Conservation (phyloP, 2,888 invertebrate species). For the Pyrgus malvae region DNA sequence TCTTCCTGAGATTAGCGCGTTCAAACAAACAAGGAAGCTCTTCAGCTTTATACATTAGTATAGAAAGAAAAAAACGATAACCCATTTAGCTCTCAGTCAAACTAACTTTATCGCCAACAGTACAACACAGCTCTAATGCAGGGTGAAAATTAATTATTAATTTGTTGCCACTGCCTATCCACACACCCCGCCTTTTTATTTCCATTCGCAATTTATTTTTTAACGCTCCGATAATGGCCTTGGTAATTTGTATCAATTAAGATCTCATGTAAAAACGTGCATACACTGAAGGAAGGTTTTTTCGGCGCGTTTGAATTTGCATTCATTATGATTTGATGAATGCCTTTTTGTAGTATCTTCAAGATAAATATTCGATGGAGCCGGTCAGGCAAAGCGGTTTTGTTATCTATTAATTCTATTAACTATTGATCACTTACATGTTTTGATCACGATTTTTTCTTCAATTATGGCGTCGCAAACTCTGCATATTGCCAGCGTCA, state of each 20-base stretch:
- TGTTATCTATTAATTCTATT: no score
- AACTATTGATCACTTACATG: no score
- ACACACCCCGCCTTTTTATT: constrained; percentile 57
- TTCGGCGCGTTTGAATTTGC: constrained; percentile 17
- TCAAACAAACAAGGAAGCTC: no score
- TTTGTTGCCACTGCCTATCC: constrained; percentile 66
- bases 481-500: no score
- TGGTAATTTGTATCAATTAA: constrained; percentile 65
- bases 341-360: neutral
- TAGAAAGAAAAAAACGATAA: no score
- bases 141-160: constrained; percentile 78
- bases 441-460: no score
- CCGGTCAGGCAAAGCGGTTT: neutral
- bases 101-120: no score
- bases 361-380: neutral
- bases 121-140: constrained; percentile 14
- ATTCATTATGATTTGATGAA: constrained; percentile 6
- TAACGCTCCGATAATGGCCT: constrained; percentile 60
- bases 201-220: constrained; percentile 52
- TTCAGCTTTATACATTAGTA: no score
- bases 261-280: constrained; percentile 31
- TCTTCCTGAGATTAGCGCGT: no score
- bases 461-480: no score
- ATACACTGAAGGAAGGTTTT: constrained; percentile 5
- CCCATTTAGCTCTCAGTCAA: neutral